Evolutionary conservation across 2,888 invertebrate species (phyloP), one percentile per base, ranked within the genome.

Genomic region (Rhingia rostrata): DNA sequence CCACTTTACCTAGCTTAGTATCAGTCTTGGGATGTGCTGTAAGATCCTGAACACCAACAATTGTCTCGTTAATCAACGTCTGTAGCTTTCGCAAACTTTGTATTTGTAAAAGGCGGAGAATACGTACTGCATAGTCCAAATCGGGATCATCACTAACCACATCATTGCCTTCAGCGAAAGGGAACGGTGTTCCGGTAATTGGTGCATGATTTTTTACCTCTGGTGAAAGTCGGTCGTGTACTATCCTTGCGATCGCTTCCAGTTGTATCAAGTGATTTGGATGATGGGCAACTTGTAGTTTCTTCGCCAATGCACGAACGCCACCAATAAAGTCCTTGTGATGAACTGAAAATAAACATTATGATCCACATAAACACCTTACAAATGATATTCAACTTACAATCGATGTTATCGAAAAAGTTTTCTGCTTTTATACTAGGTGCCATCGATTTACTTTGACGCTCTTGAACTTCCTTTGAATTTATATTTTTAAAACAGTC

Each of bases 1-100:
- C 99, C 87, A 99, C 98, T 94, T 97, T 96, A 64, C 99, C 99
- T 56, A 99, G 92, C 90, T 95, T 95, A 0, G 98, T 97, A 90
- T 99, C 98, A 85, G 99, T 99, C 92, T 97, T 97, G 2, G 99
- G 99, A 93, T 99, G 96, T 4, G 99, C 99, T 0, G 99, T 99
- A 1, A 99, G 93, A 83, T 93, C 94, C 92, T 99, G 99, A 4
- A 98, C 96, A 53, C 95, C 94, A 1, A 99, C 99, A 87, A 99
- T 95, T 0, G 97, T 95, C 91, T 98, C 97, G 91, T 99, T 99
- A 63, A 99, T 98, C 88, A 94, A 94, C 0, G 98, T 98, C 91
- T 99, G 99, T 61, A 99, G 93, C 86, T 91, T 87, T 0, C 92
- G 90, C 1, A 91, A 84, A 64, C 90, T 91, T 87, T 91, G 91